A percentile compares a stretch with the other conserved stretches of the same genome.
Evolutionary conservation across 2,797 vertebrate genomes (phyloP).

Genomic region (Anolis apletophallus): DNA sequence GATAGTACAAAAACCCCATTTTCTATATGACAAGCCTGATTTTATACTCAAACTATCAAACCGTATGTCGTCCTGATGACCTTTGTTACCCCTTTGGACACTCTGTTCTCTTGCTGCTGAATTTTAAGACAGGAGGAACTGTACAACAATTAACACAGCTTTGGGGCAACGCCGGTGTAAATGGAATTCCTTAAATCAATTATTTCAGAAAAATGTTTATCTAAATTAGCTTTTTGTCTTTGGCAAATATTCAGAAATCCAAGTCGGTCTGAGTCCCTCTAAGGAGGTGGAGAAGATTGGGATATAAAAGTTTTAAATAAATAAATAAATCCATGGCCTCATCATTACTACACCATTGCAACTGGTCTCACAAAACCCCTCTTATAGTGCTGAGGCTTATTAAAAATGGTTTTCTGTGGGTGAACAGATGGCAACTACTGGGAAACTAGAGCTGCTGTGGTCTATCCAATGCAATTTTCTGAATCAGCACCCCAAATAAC

Average conservation of each 20-base stretch:
- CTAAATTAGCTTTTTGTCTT: slow-evolving; percentile 26
- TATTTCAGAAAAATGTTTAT: slow-evolving; percentile 37
- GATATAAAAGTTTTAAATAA: too few species aligned
- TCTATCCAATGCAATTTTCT: too few species aligned
- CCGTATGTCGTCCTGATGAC: slow-evolving; percentile 43
- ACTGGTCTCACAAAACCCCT: too few species aligned
- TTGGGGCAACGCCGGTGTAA: neutral
- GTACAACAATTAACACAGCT: slow-evolving; percentile 29
- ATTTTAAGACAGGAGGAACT: slow-evolving; percentile 16
- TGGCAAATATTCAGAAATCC: slow-evolving; percentile 48
- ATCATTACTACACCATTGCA: too few species aligned
- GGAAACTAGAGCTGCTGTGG: too few species aligned
- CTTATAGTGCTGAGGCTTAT: too few species aligned
- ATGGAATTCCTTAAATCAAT: slow-evolving; percentile 38
- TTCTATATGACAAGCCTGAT: slow-evolving; percentile 62
- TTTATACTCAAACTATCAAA: slow-evolving; percentile 53
- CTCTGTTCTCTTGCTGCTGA: neutral
- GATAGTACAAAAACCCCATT: slow-evolving; percentile 56
- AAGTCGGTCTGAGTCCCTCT: too few species aligned
- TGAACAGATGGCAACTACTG: too few species aligned
- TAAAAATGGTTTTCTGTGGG: too few species aligned
- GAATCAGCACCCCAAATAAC: too few species aligned
- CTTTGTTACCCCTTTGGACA: slow-evolving; percentile 46
- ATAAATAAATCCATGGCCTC: too few species aligned
- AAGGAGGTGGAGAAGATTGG: too few species aligned